A percentile compares a stretch with the other conserved stretches of the same genome.
phyloP scores from a whole-genome alignment of 2,113 vertebrate species.

The Myanophis thanlyinensis region DNA sequence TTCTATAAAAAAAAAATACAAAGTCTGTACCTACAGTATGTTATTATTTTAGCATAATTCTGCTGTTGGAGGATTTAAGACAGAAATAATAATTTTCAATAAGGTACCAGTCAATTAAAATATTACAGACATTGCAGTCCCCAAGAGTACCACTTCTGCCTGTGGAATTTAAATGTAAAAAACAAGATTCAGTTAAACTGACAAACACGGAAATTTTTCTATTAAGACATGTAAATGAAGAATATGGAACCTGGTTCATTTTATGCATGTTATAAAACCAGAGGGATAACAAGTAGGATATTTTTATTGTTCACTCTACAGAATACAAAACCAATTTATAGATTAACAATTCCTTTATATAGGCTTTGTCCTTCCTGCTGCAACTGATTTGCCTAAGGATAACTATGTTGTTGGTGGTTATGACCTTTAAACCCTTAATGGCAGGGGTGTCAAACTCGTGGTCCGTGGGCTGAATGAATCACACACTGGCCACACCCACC shows the following conservation, averaged over 20 bases:
- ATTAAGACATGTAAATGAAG: background rate
- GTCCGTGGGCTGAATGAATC: no score
- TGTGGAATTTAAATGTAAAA: background rate
- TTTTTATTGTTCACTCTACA: background rate
- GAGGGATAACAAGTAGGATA: background rate
- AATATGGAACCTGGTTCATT: background rate
- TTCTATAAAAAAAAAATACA: background rate
- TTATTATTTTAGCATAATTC: background rate
- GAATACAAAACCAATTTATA: background rate
- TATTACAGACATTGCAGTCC: background rate
- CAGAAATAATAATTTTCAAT: background rate
- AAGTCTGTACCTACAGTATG: background rate
- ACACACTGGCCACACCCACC: no score
- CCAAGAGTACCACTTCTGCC: background rate
- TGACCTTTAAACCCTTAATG: background rate
- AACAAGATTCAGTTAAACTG: background rate
- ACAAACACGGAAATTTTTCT: background rate
- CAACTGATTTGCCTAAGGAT: background rate
- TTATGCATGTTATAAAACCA: background rate
- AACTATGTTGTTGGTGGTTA: background rate
- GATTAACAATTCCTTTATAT: background rate
- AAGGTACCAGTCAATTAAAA: background rate
- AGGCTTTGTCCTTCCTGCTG: background rate
- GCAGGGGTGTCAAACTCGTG: no score
- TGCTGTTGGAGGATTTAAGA: background rate